Percentiles rank a stretch among this genome's conserved stretches.
Evolutionary conservation across 2,113 vertebrate species (phyloP).

Genomic region (Corythoichthys haematopterus): DNA sequence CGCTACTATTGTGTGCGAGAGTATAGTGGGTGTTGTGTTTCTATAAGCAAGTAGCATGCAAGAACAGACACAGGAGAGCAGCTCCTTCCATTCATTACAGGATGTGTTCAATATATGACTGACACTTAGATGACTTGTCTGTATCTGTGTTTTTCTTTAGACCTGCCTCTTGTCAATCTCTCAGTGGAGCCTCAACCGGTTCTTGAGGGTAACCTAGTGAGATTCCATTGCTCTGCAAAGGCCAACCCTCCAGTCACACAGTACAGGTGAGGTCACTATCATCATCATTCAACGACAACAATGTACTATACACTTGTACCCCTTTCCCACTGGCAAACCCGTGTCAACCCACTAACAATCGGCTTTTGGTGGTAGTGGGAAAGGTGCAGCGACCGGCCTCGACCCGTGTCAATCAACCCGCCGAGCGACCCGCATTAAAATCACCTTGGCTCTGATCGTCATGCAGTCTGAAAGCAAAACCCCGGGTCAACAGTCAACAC

Average conservation of each 20-base stretch:
- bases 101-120: slow-evolving; percentile 26
- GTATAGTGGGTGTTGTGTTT: not conserved
- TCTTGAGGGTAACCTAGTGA: slow-evolving; percentile 89
- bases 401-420: no score
- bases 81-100: slow-evolving; percentile 24
- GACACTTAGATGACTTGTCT: slow-evolving; percentile 25
- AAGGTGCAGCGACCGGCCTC: no score
- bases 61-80: slow-evolving; percentile 21
- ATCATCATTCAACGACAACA: not conserved
- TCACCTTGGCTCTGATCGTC: no score
- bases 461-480: no score
- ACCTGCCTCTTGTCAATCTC: slow-evolving; percentile 91
- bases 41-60: not conserved
- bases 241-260: slow-evolving; percentile 94
- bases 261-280: slow-evolving; percentile 83
- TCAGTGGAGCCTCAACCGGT: slow-evolving; percentile 92
- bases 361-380: no score
- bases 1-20: no score
- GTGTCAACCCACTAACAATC: no score
- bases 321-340: no score
- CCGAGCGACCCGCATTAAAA: no score
- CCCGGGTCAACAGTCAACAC: no score
- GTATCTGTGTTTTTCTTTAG: slow-evolving; percentile 61
- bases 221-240: slow-evolving; percentile 93
- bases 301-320: not conserved